Conservation (phyloP, 2,797 vertebrate species). For the Poecilia velifera region DNA sequence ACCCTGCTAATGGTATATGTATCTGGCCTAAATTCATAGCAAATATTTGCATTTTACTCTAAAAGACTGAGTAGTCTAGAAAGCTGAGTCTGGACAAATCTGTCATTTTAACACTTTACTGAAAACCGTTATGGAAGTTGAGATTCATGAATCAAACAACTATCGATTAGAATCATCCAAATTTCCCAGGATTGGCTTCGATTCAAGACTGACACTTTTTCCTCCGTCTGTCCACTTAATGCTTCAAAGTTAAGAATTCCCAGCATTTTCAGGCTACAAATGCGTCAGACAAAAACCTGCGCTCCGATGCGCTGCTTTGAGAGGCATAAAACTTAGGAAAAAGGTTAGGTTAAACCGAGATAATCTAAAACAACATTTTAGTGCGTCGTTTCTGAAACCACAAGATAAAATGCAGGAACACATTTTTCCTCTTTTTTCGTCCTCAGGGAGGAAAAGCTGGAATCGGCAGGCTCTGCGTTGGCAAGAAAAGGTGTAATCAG, state of each 20-base stretch:
- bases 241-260: not conserved
- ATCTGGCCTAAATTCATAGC: not conserved
- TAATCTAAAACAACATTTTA: not conserved
- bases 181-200: not conserved
- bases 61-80: not conserved
- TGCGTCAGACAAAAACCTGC: not conserved
- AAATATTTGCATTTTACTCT: not conserved
- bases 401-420: not conserved
- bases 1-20: not conserved
- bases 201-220: not conserved
- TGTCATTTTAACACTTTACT: not conserved
- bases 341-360: not conserved
- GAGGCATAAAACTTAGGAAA: not conserved
- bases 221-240: not conserved
- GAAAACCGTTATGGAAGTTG: not conserved
- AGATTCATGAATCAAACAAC: not conserved
- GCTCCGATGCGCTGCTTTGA: no score
- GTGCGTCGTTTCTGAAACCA: no score
- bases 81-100: not conserved
- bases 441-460: not conserved
- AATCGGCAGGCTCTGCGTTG: not conserved
- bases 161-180: not conserved
- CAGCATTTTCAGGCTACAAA: not conserved
- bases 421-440: not conserved
- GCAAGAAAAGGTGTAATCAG: not conserved